Conservation (phyloP, 2,113 vertebrate genomes). For the Cottus gobio region DNA sequence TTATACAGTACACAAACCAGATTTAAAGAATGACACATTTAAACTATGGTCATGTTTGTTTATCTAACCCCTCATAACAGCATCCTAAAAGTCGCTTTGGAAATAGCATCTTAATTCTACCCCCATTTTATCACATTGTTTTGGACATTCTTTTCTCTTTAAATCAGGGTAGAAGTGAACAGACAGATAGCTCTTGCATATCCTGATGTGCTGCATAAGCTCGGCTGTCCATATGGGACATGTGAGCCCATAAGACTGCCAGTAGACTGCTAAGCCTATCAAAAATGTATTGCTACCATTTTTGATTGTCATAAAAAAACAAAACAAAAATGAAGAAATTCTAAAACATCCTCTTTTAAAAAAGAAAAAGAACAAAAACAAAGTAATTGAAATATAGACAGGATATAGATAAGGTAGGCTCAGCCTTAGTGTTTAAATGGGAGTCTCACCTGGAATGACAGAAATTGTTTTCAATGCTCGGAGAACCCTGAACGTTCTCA, state of each 20-base stretch:
- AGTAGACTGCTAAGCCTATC: conserved; percentile 91
- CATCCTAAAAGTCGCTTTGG: background rate
- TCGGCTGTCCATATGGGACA: conserved; percentile 12
- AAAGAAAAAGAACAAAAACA: conserved; percentile 42
- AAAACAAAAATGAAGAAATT: conserved; percentile 55
- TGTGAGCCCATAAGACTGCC: conserved; percentile 53
- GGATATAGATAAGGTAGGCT: conserved; percentile 66
- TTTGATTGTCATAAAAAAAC: conserved; percentile 79
- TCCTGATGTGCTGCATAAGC: background rate
- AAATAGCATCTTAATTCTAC: conserved; percentile 2
- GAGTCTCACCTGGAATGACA: conserved; percentile 99
- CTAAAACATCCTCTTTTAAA: conserved; percentile 54
- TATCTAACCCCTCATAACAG: background rate
- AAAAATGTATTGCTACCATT: conserved; percentile 83
- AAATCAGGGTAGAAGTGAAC: background rate
- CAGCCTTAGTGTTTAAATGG: conserved; percentile 89
- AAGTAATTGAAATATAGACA: conserved; percentile 53
- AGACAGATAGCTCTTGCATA: conserved; percentile 1
- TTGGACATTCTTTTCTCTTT: background rate
- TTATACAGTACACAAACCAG: conserved; percentile 27
- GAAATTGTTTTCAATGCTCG: conserved; percentile 99
- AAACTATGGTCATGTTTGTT: background rate
- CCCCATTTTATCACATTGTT: background rate
- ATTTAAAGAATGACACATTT: conserved; percentile 9
- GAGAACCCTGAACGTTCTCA: conserved; percentile 99